Conservation (phyloP, 2,888 invertebrate genomes). For the Caenorhabditis becei region DNA sequence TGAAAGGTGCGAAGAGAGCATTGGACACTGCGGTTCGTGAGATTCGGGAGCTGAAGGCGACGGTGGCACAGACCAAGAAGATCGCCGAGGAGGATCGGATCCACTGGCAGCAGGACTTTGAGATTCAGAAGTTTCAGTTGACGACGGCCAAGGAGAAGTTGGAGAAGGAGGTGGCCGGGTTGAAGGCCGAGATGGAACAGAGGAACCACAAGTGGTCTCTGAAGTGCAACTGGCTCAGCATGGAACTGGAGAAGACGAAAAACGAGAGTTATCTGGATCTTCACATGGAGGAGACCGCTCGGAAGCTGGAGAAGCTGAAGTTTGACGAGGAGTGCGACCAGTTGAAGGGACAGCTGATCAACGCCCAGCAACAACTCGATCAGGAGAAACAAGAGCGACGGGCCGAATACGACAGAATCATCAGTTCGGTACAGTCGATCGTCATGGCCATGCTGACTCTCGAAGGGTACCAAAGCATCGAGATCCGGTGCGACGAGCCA, state of each 20-base stretch:
- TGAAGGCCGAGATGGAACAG: neutral
- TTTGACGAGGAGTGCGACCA: neutral
- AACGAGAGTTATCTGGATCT: neutral
- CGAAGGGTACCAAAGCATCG: neutral
- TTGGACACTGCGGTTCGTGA: too few relatives aligned
- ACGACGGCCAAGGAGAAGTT: neutral
- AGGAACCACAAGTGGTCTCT: neutral
- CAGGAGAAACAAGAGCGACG: neutral
- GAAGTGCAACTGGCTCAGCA: neutral
- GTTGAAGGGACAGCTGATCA: neutral
- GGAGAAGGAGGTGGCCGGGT: neutral
- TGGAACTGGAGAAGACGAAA: neutral
- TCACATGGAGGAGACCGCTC: neutral
- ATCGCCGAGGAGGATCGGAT: neutral
- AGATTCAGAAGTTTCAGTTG: neutral
- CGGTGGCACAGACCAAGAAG: neutral
- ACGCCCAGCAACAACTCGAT: neutral
- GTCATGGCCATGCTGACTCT: neutral
- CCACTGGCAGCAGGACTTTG: neutral
- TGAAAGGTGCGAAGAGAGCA: too few relatives aligned
- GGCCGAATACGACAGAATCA: neutral
- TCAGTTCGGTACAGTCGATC: neutral
- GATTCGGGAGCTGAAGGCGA: too few relatives aligned
- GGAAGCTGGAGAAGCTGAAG: neutral
- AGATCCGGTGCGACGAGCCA: neutral